Percentiles rank a stretch among this genome's conserved stretches.
Evolutionary conservation across 1,140 invertebrate genomes (phyloP).

Genomic region (Campoletis sonorensis): DNA sequence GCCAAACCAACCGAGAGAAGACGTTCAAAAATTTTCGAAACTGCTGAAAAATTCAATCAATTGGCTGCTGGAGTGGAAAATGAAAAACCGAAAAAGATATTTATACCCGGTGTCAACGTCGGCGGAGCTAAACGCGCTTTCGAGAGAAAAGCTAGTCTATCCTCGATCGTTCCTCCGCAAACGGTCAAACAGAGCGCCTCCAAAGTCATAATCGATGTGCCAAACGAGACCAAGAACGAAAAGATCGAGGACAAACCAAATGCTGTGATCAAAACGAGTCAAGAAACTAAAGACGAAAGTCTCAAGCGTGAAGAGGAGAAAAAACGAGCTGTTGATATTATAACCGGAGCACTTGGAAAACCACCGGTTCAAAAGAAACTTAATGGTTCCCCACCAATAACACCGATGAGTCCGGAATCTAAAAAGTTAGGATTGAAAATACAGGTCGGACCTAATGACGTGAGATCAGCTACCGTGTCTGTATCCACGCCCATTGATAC

Average conservation of each 20-base stretch:
- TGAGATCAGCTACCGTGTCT: conserved; percentile 69
- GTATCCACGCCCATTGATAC: conserved; percentile 71
- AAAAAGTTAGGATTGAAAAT: conserved; percentile 70
- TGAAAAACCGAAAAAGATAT: conserved; percentile 87
- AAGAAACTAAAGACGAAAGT: conserved; percentile 58
- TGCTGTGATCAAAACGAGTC: conserved; percentile 39
- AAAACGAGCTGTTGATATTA: conserved; percentile 71
- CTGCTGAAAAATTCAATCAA: conserved; percentile 84
- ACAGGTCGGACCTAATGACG: conserved; percentile 69
- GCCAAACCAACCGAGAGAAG: conserved; percentile 76
- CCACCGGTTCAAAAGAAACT: conserved; percentile 66
- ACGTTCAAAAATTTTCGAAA: conserved; percentile 83
- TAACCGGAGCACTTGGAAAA: conserved; percentile 71
- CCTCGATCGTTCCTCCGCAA: conserved; percentile 70
- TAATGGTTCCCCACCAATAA: conserved; percentile 65
- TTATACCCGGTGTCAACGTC: conserved; percentile 88
- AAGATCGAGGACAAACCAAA: conserved; percentile 53
- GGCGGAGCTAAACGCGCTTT: conserved; percentile 90
- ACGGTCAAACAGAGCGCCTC: conserved; percentile 57
- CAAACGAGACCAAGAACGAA: conserved; percentile 56
- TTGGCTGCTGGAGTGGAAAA: conserved; percentile 69
- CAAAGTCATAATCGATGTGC: conserved; percentile 70
- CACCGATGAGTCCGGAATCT: conserved; percentile 60
- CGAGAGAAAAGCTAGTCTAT: conserved; percentile 85
- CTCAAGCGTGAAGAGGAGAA: conserved; percentile 63